Percentiles rank a stretch among this genome's conserved stretches.
phyloP scores from a whole-genome alignment of 2,888 invertebrate genomes.

The Thysanoteuthis rhombus region DNA sequence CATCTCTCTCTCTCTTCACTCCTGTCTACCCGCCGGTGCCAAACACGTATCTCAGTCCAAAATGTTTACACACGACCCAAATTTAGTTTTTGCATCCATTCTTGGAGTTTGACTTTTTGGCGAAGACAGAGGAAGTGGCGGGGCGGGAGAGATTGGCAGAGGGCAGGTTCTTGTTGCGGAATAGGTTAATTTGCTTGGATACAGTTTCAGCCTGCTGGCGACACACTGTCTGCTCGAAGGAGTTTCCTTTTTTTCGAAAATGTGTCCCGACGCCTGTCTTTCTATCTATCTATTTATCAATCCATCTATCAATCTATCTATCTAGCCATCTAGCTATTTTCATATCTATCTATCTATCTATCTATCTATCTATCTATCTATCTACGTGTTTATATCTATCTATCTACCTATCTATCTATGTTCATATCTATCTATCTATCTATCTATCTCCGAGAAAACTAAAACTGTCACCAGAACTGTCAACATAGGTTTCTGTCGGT shows the following conservation, averaged over 20 bases:
- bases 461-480: too few species aligned
- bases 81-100: constrained; percentile 12
- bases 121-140: not conserved
- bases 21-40: not conserved
- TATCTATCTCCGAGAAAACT: too few species aligned
- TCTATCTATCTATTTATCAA: not conserved
- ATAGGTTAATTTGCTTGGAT: not conserved
- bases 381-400: too few species aligned
- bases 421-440: too few species aligned
- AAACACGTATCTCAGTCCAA: not conserved
- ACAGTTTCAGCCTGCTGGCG: not conserved
- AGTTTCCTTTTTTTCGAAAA: not conserved
- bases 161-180: not conserved
- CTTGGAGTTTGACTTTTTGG: not conserved
- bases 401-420: too few species aligned
- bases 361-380: too few species aligned
- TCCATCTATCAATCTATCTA: not conserved
- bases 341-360: too few species aligned
- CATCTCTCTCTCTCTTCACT: too few species aligned
- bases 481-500: too few species aligned
- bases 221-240: not conserved
- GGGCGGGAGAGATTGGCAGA: too few species aligned
- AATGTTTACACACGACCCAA: not conserved
- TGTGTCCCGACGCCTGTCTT: not conserved
- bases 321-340: too few species aligned